Percentiles rank a stretch among this genome's conserved stretches.
Conservation (phyloP, 1,140 invertebrate genomes). For the Dufourea novaeangliae region DNA sequence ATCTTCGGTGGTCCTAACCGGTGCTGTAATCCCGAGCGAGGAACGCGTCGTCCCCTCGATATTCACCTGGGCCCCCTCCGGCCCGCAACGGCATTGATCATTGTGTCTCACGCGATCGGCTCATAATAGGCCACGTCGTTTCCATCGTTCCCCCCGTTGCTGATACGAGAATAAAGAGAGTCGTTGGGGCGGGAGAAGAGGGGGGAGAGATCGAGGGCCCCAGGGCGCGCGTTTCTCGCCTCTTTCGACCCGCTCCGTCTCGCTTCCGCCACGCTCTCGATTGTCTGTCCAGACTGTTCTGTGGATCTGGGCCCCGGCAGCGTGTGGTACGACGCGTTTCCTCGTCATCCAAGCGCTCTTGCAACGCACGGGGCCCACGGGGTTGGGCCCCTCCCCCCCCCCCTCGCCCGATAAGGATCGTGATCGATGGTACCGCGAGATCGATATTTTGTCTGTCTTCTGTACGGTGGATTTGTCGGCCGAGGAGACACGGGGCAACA, state of each 20-base stretch:
- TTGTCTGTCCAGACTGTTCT: constrained; percentile 18
- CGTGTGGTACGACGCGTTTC: constrained; percentile 26
- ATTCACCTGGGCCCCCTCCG: constrained; percentile 41
- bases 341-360: constrained; percentile 41
- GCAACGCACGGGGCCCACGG: constrained; percentile 9
- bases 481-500: not conserved
- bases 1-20: constrained; percentile 58
- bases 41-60: constrained; percentile 12
- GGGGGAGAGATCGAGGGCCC: too few species aligned
- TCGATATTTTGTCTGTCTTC: constrained; percentile 51
- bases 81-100: constrained; percentile 56
- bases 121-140: constrained; percentile 66
- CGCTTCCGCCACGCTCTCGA: not conserved
- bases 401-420: constrained; percentile 64
- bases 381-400: too few species aligned
- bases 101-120: constrained; percentile 54
- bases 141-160: constrained; percentile 56
- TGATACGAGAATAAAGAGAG: constrained; percentile 66
- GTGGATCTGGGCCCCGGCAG: constrained; percentile 22
- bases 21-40: constrained; percentile 51
- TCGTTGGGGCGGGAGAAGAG: not conserved
- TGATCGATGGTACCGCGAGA: constrained; percentile 62
- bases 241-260: not conserved
- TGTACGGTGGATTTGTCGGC: not conserved
- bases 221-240: not conserved